Conservation (phyloP, 2,888 invertebrate genomes). For the Lottia scabra region DNA sequence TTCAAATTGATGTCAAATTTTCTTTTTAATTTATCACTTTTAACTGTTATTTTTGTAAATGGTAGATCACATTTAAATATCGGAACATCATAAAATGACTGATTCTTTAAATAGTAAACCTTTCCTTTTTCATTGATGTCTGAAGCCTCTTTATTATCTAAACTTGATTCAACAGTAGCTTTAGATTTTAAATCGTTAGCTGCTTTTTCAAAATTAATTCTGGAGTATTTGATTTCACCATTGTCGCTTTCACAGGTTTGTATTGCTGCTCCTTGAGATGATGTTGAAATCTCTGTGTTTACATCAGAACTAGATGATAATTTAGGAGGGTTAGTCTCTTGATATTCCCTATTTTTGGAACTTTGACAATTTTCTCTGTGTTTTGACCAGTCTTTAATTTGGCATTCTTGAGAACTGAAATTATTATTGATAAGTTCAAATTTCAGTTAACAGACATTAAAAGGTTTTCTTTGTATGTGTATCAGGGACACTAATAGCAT, state of each 20-base stretch:
- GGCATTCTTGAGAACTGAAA: conserved; percentile 54
- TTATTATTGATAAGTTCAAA: background rate
- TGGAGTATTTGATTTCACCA: background rate
- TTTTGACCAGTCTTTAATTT: conserved; percentile 46
- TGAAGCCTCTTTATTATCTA: background rate
- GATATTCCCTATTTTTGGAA: background rate
- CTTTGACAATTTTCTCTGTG: conserved; percentile 34
- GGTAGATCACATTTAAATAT: conserved; percentile 30
- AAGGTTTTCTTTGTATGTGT: too few species aligned
- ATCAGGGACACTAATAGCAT: too few species aligned
- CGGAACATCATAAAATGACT: conserved; percentile 41
- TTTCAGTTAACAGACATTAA: too few species aligned
- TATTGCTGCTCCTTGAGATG: too few species aligned
- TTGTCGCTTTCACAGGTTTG: background rate
- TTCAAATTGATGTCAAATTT: conserved; percentile 39
- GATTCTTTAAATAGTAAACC: conserved; percentile 32
- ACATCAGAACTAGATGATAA: background rate
- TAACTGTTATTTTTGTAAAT: conserved; percentile 39
- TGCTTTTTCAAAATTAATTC: background rate
- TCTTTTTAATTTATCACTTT: conserved; percentile 50
- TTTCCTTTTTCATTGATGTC: background rate
- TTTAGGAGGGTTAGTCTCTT: background rate
- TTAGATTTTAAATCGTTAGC: background rate
- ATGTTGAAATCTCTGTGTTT: too few species aligned
- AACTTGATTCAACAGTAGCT: background rate